Evolutionary conservation across 1,140 invertebrate genomes (phyloP).

Genomic region (Dreissena polymorpha): DNA sequence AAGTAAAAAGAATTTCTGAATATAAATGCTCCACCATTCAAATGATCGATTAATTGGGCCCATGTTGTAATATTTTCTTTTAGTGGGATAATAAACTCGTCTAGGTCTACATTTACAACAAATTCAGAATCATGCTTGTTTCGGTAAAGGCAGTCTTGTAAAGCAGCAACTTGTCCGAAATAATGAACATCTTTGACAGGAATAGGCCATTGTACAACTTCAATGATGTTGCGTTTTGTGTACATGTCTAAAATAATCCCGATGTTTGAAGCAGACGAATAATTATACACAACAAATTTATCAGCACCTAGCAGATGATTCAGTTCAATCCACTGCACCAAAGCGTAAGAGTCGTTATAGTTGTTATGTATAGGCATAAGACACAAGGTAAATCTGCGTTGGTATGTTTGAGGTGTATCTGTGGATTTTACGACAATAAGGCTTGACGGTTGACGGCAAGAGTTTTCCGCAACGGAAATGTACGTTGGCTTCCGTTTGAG

Average conservation of each 20-base stretch:
- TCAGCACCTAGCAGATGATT: constrained; percentile 91
- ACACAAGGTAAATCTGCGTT: constrained; percentile 88
- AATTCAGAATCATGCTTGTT: constrained; percentile 28
- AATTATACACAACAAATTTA: constrained; percentile 96
- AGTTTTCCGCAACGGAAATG: constrained; percentile 47
- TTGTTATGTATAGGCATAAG: constrained; percentile 96
- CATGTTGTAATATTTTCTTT: neutral
- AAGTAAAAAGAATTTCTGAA: constrained; percentile 37
- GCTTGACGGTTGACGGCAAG: constrained; percentile 28
- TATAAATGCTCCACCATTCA: neutral
- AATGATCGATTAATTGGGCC: constrained; percentile 5
- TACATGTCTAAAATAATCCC: constrained; percentile 86
- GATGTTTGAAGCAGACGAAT: constrained; percentile 90
- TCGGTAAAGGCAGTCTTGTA: constrained; percentile 41
- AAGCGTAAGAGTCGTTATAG: constrained; percentile 87
- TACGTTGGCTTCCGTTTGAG: constrained; percentile 20
- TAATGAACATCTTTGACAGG: constrained; percentile 80
- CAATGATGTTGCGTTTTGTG: constrained; percentile 83
- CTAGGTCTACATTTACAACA: constrained; percentile 37
- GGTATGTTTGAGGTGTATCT: neutral
- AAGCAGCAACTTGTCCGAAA: constrained; percentile 55
- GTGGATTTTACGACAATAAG: neutral
- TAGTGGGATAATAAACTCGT: constrained; percentile 46
- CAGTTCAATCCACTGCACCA: constrained; percentile 96
- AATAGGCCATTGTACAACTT: constrained; percentile 91